Evolutionary conservation across 1,140 invertebrate genomes (phyloP).

Genomic region (Heliconius nattereri): DNA sequence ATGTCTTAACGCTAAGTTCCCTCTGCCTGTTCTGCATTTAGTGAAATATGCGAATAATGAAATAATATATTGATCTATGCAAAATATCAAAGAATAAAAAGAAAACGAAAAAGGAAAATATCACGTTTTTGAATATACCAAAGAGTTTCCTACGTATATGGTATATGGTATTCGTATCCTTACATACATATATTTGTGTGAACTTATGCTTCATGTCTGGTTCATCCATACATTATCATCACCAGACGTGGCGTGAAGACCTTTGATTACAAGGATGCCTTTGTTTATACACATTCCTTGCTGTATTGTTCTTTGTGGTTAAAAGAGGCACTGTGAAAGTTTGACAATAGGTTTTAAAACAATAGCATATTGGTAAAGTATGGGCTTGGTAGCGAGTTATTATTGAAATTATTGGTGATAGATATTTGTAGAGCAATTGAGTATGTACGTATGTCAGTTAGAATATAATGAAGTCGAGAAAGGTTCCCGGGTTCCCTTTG

Average conservation of each 20-base stretch:
- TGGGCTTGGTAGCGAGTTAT: background rate
- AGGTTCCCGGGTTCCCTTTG: too few species aligned
- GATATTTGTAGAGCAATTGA: background rate
- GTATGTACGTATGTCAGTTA: background rate
- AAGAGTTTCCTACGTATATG: background rate
- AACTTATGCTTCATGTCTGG: background rate
- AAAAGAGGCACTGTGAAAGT: background rate
- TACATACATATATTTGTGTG: background rate
- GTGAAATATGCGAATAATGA: too few species aligned
- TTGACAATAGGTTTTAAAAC: background rate
- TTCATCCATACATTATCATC: constrained; percentile 10
- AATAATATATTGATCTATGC: too few species aligned
- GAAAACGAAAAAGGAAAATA: too few species aligned
- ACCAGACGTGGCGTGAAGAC: constrained; percentile 13
- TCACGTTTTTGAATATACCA: background rate
- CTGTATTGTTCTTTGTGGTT: constrained; percentile 2
- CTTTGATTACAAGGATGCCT: constrained; percentile 22
- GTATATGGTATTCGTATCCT: background rate
- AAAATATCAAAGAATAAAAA: too few species aligned
- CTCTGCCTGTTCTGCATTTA: too few species aligned
- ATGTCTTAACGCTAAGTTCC: too few species aligned
- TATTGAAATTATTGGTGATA: background rate
- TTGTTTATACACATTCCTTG: constrained; percentile 15
- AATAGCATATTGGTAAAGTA: background rate
- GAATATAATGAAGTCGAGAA: background rate